Base-by-base conservation (phyloP, 2,113 vertebrate genomes). In the Lucifuga dentata region DNA sequence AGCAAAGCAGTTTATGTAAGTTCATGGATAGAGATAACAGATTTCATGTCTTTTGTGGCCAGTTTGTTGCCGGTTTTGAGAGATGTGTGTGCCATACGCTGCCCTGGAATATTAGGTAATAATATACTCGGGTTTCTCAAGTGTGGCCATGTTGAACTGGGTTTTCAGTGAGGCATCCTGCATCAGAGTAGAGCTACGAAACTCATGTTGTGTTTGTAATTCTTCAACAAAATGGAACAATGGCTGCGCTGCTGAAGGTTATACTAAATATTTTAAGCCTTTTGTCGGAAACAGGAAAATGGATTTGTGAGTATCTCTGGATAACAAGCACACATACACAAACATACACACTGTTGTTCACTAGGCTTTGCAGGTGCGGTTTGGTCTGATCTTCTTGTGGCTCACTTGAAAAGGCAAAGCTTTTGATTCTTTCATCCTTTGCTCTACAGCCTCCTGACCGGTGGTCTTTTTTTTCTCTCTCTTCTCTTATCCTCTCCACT, bases 11-110 rank as follows among this genome's bases (percentile, higher is more conserved):
- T 86, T 87, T 88, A 50, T 84, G 46, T 32, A 58, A 69, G 75
- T 86, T 70, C 16, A 17, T 52, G 72, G 76, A 85, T 73, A 19
- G 73, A 87, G 86, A 86, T 86, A 86, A 80, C 56, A 76, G 76
- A 86, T 81, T 58, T 32, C 35, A 15, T 78, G 66, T 65, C 62
- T 49, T 81, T 68, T 80, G 71, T 49, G 59, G 83, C 46, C 32
- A 13, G 49, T 65, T 64, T 35, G 53, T 73, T 76, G 56, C 68
- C 62, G 33, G 74, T 65, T 66, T 52, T 64, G 36, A 64, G 19
- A 45, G 67, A 73, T 51, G 55, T 66, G 46, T 35, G 45, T 32
- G 61, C 68, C 73, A 63, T 70, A 78, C 58, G 10, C 51, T 64
- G 50, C 19, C 8, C 2, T 39, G 24, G 26, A 70, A 60, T 80